phyloP scores from a whole-genome alignment of 2,113 vertebrate genomes.

The Laterallus jamaicensis region DNA sequence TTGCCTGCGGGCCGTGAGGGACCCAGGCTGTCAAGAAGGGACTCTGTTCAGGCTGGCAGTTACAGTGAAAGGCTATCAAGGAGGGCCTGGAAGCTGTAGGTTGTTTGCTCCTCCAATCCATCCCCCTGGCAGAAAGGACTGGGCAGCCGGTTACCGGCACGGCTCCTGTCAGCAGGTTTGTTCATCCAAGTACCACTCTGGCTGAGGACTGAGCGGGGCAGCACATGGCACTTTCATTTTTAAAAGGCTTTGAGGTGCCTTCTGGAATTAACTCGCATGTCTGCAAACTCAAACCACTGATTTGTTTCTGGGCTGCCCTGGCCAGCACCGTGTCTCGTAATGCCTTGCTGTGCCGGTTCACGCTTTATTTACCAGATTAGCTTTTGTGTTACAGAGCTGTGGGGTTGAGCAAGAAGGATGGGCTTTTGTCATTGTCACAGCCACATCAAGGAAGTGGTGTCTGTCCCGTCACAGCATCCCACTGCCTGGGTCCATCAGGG shows the following conservation, averaged over 20 bases:
- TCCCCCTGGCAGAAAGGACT: neutral
- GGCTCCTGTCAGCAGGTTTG: neutral
- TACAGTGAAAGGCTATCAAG: neutral
- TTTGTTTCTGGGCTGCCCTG: neutral
- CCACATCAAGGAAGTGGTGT: neutral
- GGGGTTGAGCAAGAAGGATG: neutral
- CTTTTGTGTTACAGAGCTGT: fast-evolving
- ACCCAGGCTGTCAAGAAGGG: neutral
- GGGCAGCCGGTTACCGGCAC: neutral
- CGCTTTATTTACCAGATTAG: neutral
- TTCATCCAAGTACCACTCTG: neutral
- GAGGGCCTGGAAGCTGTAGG: fast-evolving
- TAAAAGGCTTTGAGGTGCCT: neutral
- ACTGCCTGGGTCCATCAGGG: fast-evolving
- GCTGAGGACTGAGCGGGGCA: fast-evolving
- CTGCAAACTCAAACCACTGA: neutral
- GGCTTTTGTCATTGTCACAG: neutral
- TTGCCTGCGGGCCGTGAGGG: neutral
- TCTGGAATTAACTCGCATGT: neutral
- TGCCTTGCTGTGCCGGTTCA: fast-evolving
- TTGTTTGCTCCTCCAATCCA: neutral
- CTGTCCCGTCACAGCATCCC: neutral
- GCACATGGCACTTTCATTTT: neutral
- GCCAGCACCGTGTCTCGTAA: fast-evolving
- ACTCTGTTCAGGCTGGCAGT: neutral